Base-by-base conservation (phyloP, 2,888 invertebrate species). In the Dryococelus australis region DNA sequence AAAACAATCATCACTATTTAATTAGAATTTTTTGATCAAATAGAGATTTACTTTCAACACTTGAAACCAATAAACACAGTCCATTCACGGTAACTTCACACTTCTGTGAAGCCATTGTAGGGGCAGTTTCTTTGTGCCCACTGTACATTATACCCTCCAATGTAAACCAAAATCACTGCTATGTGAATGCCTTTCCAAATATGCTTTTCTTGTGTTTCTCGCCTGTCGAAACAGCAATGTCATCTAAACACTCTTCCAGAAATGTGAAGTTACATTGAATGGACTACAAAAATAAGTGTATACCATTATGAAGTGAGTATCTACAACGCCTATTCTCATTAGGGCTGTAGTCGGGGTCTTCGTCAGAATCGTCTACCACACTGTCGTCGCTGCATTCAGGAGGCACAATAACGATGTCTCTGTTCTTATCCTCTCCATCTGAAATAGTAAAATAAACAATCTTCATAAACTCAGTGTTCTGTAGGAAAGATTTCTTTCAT, bases 361-460 rank as follows among this genome's bases (percentile, higher is more conserved):
- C 65, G 65, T 65, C 65, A 16, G 65, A 12, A 16, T 20, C 20
- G 24, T 65, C 65, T 65, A 16, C 65, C 16, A 65, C 20, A 65
- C 65, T 65, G 24, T 20, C 65, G 65, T 65, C 65, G 65, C 65
- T 65, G 65, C 65, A 65, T 65, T 65, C 65, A 65, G 65, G 65
- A 65, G 65, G 20, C 65, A 65, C 65, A 65, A 65, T 16, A 20
- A 65, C 20, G 16, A 24, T 65, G 65, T 65, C 65, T 65, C 24
- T 65, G 65, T 65, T 65, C 65, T 65, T 65, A 65, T 20, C 65
- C 65, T 65, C 65, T 65, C 20, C 65, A 65, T 65, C 65, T 65
- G 65, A 65, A 65, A 65, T 65, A 65, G 24, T 65, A 65, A 65
- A 65, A 65, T 65, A 65, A 65, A 65, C 65, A 20, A 65, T 16